Base-by-base conservation (phyloP, 1,140 invertebrate genomes). In the Apocrypta bakeri region DNA sequence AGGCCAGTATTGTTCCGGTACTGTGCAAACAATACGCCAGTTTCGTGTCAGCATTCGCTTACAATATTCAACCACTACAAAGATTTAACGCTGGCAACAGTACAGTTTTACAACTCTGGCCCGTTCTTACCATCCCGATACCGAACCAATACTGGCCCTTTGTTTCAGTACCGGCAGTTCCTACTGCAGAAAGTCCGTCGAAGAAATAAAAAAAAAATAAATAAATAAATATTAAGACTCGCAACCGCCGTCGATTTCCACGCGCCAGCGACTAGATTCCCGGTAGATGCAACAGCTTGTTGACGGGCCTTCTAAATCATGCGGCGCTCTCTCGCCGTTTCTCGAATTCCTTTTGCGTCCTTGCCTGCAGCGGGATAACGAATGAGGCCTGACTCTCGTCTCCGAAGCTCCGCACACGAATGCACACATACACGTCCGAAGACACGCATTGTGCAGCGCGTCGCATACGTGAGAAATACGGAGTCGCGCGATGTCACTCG, bases 371-470 rank as follows among this genome's bases (percentile, higher is more conserved):
- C 64, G 71, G 82, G 76, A 84, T 87, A 84, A 87, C 84, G 87
- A 87, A 87, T 83, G 85, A 83, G 79, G 17, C 83, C 48, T 81
- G 83, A 83, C 84, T 83, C 85, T 56, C 85, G 81, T 71, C 75
- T 56, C 48, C 48, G 2, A 21, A 21, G 48, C 17, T n/a, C 17
- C 12, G 17, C 17, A 56, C 48, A 56, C 21, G 21, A 3, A 37
- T 9, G 11, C 40, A 12, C 1, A 42, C 12, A 42, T 12, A 12
- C 40, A 12, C 6, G 40, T n/a, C 4, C 63, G 8, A 1, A 17
- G 63, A 25, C 81, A 87, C 84, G 84, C 84, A 88, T 88, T 88
- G 87, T 87, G 81, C 82, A 56, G 42, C 14, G 76, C 83, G 84
- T 69, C 87, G 82, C 85, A 87, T 86, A 85, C 83, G 69, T 72